These are phyloP conservation scores for Porites cylindrica DNA, from an alignment of 92 coral and sea anemone genomes.

Conservation along the genomic window DNA sequence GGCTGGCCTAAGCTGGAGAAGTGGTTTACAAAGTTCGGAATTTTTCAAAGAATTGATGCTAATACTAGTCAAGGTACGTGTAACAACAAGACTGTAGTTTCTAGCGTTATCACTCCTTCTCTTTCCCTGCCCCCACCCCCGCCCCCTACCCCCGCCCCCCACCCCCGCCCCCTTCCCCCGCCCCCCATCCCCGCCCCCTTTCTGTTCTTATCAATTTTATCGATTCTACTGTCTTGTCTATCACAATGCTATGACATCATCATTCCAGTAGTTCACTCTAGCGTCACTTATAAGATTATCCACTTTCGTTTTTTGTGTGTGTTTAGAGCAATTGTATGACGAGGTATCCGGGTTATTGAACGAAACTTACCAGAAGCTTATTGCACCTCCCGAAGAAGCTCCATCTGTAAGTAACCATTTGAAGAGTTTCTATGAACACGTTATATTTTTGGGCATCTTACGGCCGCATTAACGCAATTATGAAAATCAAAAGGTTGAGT, in stretches of 20 bases:
- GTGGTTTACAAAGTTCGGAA: conserved; percentile 93
- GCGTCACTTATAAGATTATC: no score
- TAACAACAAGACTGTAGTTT: background rate
- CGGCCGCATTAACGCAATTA: no score
- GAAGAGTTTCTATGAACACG: background rate
- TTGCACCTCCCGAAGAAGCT: conserved; percentile 86
- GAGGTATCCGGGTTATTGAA: conserved; percentile 83
- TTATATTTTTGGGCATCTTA: no score
- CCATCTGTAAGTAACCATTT: conserved; percentile 66
- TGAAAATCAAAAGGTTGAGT: no score
- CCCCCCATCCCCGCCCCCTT: no score
- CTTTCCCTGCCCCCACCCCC: background rate
- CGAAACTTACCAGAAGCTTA: conserved; percentile 78
- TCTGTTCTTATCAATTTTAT: no score
- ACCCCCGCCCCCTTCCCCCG: no score
- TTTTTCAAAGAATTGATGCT: conserved; percentile 81
- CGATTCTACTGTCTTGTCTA: no score
- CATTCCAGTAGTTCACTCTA: background rate
- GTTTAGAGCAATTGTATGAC: conserved; percentile 85
- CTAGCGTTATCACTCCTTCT: background rate
- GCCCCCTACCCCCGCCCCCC: no score
- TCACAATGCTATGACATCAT: background rate
- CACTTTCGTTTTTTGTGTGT: background rate
- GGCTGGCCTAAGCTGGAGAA: conserved; percentile 98
- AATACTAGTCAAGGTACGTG: conserved; percentile 75